Base-by-base conservation (phyloP, 1,140 invertebrate genomes). In the Drosophila biarmipes region DNA sequence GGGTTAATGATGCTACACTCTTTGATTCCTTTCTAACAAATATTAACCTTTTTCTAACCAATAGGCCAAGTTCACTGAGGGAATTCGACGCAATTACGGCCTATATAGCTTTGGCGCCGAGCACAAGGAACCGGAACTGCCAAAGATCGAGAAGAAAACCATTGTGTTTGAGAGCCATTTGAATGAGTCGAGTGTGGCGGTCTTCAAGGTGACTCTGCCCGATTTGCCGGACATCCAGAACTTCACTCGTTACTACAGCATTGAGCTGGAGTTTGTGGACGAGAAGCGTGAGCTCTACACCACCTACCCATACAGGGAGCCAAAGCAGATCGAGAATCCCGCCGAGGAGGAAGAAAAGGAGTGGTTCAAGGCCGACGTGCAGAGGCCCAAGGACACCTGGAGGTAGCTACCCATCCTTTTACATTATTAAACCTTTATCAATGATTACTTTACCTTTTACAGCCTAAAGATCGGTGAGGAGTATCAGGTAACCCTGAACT, bases 401-500 rank as follows among this genome's bases (percentile, higher is more conserved):
- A 73, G 37, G 84, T 87, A 53, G 34, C 73, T 61, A 15, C 10
- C 38, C 7, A 5, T 3, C 1, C 10, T 43, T 19, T 19, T 12
- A 19, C 0, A 10, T 8, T 31, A 31, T 10, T 31, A 11, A 43
- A 19, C 40, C 15, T 10, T 43, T 11, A 6, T 6, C 1, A 43
- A 15, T 45, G 14, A 14, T 0, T 21, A 10, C 4, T 42, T 10
- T 17, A 0, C 15, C 10, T 34, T 0, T 71, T 61, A 5, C 51
- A 91, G 94, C 29, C 94, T 95, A 0, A 93, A 92, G 35, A 94
- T 95, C 61, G 96, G 96, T 62, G 92, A 95, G 68, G 95, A 97
- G 59, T 93, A 98, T 19, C 94, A 96, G 63, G 94, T 98, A 14
- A 94, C 95, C 59, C 94, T 99, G 0, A 96, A 97, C 78, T 96